Evolutionary conservation across 2,888 invertebrate genomes (phyloP).

Genomic region (Clitarchus hookeri): DNA sequence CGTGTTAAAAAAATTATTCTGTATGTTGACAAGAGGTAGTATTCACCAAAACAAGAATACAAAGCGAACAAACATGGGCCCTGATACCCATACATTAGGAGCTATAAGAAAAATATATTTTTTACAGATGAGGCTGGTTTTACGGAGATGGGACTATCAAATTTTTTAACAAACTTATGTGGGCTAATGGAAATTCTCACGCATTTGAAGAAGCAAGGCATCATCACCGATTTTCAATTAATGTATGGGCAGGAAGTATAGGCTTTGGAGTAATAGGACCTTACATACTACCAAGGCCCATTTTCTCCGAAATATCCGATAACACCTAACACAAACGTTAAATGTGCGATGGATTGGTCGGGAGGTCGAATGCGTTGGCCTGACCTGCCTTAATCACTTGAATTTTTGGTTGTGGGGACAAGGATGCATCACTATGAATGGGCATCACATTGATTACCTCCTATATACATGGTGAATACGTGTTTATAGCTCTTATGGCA

Average conservation of each 20-base stretch:
- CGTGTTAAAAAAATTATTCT: too few relatives aligned
- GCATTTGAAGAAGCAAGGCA: background rate
- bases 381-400: background rate
- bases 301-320: background rate
- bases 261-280: background rate
- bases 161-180: background rate
- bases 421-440: too few relatives aligned
- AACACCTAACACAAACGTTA: background rate
- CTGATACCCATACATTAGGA: too few relatives aligned
- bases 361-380: background rate
- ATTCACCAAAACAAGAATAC: background rate
- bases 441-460: too few relatives aligned
- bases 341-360: background rate
- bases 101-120: background rate
- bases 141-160: background rate
- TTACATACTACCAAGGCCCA: constrained; percentile 7
- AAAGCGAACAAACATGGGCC: background rate
- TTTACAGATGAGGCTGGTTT: background rate
- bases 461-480: too few relatives aligned
- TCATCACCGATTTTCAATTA: background rate
- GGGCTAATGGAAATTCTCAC: background rate
- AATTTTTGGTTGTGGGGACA: background rate
- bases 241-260: background rate
- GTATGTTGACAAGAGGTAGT: too few relatives aligned
- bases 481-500: too few relatives aligned